A percentile compares a stretch with the other conserved stretches of the same genome.
These are phyloP conservation scores for Conomelus anceps DNA, from an alignment of 2,888 invertebrate genomes.

Conservation along the genomic window DNA sequence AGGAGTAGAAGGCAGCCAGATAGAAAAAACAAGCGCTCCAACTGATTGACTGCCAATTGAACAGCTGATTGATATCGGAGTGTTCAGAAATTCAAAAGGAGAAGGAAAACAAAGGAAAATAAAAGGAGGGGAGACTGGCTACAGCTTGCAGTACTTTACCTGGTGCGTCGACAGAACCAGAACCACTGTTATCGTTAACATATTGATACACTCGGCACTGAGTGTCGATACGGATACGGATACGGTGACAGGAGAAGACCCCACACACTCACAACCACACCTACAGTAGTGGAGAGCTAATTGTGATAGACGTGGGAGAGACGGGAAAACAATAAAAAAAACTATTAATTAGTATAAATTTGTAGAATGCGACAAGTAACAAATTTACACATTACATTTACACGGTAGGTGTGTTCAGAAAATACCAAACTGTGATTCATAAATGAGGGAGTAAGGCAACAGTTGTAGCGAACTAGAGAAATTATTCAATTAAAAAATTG, in stretches of 20 bases:
- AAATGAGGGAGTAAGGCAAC: no score
- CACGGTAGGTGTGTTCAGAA: background rate
- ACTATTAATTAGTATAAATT: slow-evolving; percentile 29
- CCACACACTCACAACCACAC: slow-evolving; percentile 26
- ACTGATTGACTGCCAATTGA: no score
- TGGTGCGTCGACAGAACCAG: slow-evolving; percentile 34
- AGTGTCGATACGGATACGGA: background rate
- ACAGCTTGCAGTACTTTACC: slow-evolving; percentile 46
- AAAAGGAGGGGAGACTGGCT: slow-evolving; percentile 41
- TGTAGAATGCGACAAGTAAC: background rate
- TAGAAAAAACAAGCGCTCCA: no score
- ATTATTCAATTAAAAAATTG: background rate
- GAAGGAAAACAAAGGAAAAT: background rate
- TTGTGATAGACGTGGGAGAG: background rate
- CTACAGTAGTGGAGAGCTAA: background rate
- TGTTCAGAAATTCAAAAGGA: background rate
- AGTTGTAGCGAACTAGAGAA: background rate
- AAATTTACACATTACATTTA: background rate
- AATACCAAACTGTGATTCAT: background rate
- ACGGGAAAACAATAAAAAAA: slow-evolving; percentile 30
- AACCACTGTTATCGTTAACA: slow-evolving; percentile 19
- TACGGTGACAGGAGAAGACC: background rate
- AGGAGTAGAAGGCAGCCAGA: no score
- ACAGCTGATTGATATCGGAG: no score
- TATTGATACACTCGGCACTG: slow-evolving; percentile 23